These are phyloP conservation scores for Pseudorhiza aurosa DNA, from an alignment of 30 jellyfish, hydroid and myxozoan species.

Conservation along the genomic window DNA sequence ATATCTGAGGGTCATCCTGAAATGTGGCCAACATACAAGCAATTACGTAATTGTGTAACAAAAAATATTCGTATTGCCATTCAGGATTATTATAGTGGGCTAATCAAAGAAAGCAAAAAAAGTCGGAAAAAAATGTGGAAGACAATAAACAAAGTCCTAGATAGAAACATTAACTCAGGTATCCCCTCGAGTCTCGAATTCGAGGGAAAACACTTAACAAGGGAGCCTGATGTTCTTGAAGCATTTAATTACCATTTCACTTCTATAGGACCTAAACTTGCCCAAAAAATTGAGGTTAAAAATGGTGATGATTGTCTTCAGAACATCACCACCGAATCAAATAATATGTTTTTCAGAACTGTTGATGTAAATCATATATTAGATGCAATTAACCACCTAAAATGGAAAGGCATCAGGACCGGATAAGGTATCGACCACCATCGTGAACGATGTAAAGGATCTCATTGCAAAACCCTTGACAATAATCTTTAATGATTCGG, in stretches of 20 bases:
- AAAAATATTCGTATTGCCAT: slow-evolving; percentile 26
- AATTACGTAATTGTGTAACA: slow-evolving; percentile 14
- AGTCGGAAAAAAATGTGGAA: slow-evolving; percentile 38
- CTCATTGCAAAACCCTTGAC: slow-evolving; percentile 1
- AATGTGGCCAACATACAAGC: slow-evolving; percentile 32
- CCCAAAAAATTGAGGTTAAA: slow-evolving; percentile 13
- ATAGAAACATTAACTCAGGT: slow-evolving; percentile 12
- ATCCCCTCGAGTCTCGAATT: slow-evolving; percentile 12
- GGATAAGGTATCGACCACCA: neutral
- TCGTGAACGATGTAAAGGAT: slow-evolving; percentile 10
- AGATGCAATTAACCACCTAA: slow-evolving; percentile 14
- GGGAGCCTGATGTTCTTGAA: slow-evolving; percentile 11
- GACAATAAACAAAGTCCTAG: slow-evolving; percentile 40
- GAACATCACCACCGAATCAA: slow-evolving; percentile 9
- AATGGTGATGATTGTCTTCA: slow-evolving; percentile 15
- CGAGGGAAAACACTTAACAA: neutral
- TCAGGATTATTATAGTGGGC: slow-evolving; percentile 7
- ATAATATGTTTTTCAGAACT: neutral
- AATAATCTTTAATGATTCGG: slow-evolving; percentile 14
- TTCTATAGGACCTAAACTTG: slow-evolving; percentile 8
- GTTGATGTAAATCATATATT: slow-evolving; percentile 7
- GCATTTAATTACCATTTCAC: slow-evolving; percentile 8
- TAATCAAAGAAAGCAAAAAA: neutral
- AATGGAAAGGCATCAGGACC: slow-evolving; percentile 16
- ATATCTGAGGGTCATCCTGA: slow-evolving; percentile 19